Conservation (phyloP, 2,888 invertebrate genomes). For the Didymodactylos carnosus region DNA sequence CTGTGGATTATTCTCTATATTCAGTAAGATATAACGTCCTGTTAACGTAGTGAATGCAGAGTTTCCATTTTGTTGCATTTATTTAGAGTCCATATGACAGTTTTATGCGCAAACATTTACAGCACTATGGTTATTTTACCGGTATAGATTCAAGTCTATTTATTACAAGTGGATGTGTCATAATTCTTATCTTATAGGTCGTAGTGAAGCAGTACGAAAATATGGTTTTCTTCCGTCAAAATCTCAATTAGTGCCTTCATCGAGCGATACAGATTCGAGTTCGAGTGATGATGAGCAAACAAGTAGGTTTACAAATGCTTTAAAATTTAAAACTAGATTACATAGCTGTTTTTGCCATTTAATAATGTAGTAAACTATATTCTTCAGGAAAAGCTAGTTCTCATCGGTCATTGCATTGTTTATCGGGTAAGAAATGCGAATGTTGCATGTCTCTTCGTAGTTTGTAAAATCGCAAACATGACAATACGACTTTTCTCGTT, state of each 20-base stretch:
- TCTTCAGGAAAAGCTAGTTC: too few relatives aligned
- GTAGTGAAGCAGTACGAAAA: neutral
- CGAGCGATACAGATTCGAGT: neutral
- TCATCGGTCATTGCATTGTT: too few relatives aligned
- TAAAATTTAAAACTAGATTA: neutral
- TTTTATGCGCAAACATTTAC: conserved; percentile 32
- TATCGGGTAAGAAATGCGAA: too few relatives aligned
- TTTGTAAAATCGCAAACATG: too few relatives aligned
- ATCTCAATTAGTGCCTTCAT: neutral
- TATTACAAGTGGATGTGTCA: neutral
- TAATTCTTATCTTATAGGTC: conserved; percentile 17
- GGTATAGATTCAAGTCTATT: conserved; percentile 6
- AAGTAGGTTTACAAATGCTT: neutral
- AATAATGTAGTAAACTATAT: too few relatives aligned
- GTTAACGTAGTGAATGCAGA: too few relatives aligned
- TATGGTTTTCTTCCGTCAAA: neutral
- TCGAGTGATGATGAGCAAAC: neutral
- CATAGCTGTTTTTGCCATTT: too few relatives aligned
- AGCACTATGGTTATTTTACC: conserved; percentile 34
- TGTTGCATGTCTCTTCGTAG: too few relatives aligned
- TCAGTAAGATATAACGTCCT: too few relatives aligned
- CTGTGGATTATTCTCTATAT: too few relatives aligned
- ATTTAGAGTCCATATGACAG: conserved; percentile 35
- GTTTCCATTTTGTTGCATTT: too few relatives aligned
- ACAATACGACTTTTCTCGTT: too few relatives aligned